These are phyloP conservation scores for Macropus fuliginosus DNA, from an alignment of 2,797 vertebrate species.

Conservation along the genomic window DNA sequence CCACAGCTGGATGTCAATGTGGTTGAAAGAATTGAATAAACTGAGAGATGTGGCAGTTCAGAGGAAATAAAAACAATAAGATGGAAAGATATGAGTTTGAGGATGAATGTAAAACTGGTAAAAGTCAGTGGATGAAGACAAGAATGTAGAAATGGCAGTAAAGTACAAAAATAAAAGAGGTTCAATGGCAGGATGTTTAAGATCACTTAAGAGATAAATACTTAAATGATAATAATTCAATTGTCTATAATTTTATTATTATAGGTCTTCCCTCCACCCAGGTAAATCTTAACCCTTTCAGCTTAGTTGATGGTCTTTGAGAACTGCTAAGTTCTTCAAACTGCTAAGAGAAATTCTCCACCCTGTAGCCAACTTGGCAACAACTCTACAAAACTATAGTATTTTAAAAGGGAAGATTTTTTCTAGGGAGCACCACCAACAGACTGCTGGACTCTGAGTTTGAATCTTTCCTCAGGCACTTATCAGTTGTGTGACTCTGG, in stretches of 20 bases:
- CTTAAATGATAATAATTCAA: not conserved
- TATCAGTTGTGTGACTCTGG: not conserved
- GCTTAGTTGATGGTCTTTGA: not conserved
- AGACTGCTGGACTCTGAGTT: not conserved
- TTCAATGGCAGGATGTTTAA: not conserved
- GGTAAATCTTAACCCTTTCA: not conserved
- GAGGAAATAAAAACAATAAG: not conserved
- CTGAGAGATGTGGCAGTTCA: not conserved
- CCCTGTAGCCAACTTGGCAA: not conserved
- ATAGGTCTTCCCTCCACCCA: not conserved
- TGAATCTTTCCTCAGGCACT: not conserved
- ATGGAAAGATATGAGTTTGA: not conserved
- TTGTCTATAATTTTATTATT: not conserved
- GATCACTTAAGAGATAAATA: not conserved
- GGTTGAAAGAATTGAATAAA: not conserved
- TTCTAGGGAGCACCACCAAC: not conserved
- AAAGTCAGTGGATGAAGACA: not conserved
- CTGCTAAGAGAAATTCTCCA: not conserved
- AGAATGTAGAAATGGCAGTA: not conserved
- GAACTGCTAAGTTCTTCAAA: not conserved
- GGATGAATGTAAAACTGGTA: not conserved
- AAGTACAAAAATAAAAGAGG: not conserved
- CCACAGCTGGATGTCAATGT: rapidly evolving
- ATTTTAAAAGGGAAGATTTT: not conserved
- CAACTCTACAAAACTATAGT: not conserved